Conservation (phyloP, 2,888 invertebrate species). For the Germaria angustata region DNA sequence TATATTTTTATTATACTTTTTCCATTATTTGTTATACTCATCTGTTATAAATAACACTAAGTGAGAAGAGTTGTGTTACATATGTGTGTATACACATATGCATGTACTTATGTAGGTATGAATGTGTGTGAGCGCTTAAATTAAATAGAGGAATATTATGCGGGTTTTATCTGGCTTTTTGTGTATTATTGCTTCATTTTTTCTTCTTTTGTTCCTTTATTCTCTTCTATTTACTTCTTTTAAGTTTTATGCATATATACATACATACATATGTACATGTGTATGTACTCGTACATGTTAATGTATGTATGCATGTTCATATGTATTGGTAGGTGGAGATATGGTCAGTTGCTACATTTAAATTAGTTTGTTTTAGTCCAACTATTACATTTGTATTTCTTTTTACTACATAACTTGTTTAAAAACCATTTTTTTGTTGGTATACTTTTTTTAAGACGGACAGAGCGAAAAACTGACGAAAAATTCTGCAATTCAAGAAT, state of each 20-base stretch:
- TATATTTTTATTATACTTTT: conserved; percentile 21
- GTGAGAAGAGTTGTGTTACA: conserved; percentile 13
- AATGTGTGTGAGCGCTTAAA: not conserved
- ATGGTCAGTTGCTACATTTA: conserved; percentile 34
- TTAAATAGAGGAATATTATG: conserved; percentile 44
- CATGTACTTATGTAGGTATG: not conserved
- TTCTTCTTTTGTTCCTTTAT: not conserved
- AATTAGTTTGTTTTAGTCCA: conserved; percentile 39
- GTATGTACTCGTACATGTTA: no score
- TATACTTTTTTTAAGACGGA: not conserved
- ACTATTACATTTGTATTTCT: conserved; percentile 9
- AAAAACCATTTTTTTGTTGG: conserved; percentile 34
- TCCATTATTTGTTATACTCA: conserved; percentile 39
- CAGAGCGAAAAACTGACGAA: no score
- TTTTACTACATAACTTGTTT: conserved; percentile 32
- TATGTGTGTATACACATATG: not conserved
- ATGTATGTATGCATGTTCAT: not conserved
- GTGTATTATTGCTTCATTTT: not conserved
- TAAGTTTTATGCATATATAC: not conserved
- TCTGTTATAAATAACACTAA: conserved; percentile 26
- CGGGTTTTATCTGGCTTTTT: conserved; percentile 42
- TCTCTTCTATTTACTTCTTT: conserved; percentile 5
- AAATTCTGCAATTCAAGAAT: not conserved
- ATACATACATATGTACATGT: no score
- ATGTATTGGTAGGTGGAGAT: not conserved